Evolutionary conservation across 64 coral and sea anemone species (phyloP).

Genomic region (Dendronephthya gigantea): DNA sequence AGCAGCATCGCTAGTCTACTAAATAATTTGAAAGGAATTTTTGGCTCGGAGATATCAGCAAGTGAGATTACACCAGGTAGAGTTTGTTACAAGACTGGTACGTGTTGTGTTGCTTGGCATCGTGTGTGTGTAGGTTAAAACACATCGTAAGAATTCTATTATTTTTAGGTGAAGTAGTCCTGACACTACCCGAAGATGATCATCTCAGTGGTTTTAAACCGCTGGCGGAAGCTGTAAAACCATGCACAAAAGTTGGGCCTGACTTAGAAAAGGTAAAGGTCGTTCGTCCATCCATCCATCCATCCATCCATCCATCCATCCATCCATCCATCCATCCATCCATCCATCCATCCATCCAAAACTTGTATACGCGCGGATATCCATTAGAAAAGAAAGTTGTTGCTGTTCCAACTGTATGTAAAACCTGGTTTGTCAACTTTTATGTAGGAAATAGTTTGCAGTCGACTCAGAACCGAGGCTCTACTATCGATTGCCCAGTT

Average conservation of each 20-base stretch:
- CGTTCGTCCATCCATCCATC: background rate
- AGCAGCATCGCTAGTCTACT: background rate
- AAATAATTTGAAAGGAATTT: background rate
- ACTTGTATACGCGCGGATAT: too few species aligned
- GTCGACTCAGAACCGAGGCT: background rate
- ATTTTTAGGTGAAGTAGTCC: conserved; percentile 18
- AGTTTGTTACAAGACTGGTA: background rate
- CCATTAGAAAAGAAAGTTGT: too few species aligned
- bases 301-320: too few species aligned
- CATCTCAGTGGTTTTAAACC: conserved; percentile 65
- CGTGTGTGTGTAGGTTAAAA: background rate
- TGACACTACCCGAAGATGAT: conserved; percentile 53
- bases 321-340: too few species aligned
- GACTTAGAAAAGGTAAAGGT: background rate
- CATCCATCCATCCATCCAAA: too few species aligned
- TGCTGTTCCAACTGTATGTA: too few species aligned
- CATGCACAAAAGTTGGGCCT: background rate
- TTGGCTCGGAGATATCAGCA: background rate
- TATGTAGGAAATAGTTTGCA: background rate
- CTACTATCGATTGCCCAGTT: background rate
- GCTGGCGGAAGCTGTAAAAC: conserved; percentile 20
- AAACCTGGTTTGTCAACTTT: background rate
- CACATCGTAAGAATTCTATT: background rate
- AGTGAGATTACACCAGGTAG: background rate
- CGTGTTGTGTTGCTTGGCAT: conserved; percentile 22